These are phyloP conservation scores for Yoshiicerus persimilis DNA, from an alignment of 1,140 invertebrate species.

Conservation along the genomic window DNA sequence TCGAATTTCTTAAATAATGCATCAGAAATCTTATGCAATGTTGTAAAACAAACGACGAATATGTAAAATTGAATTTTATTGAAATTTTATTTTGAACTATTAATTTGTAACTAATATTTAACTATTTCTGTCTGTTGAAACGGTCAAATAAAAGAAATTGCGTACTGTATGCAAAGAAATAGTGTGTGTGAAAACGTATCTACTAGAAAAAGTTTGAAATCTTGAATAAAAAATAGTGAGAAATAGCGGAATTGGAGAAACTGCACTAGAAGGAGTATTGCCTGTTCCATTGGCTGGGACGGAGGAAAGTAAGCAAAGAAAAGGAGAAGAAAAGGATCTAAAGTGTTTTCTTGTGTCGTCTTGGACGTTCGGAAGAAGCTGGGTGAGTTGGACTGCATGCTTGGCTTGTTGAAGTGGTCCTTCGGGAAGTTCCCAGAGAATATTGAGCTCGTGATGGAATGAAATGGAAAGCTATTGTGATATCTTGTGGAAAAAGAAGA, in stretches of 20 bases:
- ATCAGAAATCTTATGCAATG: too few relatives aligned
- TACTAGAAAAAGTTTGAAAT: not conserved
- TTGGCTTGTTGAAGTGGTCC: conserved; percentile 18
- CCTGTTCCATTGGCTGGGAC: not conserved
- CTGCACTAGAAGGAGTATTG: not conserved
- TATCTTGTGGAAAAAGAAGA: not conserved
- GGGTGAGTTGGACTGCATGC: not conserved
- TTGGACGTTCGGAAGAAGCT: not conserved
- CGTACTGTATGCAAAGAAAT: too few relatives aligned
- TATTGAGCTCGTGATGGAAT: not conserved
- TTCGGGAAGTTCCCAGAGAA: conserved; percentile 10
- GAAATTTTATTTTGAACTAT: too few relatives aligned
- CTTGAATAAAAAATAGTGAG: not conserved
- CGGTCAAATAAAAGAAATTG: too few relatives aligned
- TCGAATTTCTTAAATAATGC: conserved; percentile 10
- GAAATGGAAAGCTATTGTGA: conserved; percentile 12
- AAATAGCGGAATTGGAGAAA: not conserved
- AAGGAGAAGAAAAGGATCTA: not conserved
- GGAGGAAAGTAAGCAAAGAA: not conserved
- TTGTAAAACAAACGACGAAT: too few relatives aligned
- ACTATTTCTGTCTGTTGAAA: not conserved
- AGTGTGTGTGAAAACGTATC: not conserved
- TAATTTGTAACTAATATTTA: too few relatives aligned
- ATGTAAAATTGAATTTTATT: too few relatives aligned
- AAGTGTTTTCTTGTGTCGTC: conserved; percentile 22